A percentile compares a stretch with the other conserved stretches of the same genome.
These are phyloP conservation scores for Metridium senile DNA, from an alignment of 92 coral and sea anemone species.

Conservation along the genomic window DNA sequence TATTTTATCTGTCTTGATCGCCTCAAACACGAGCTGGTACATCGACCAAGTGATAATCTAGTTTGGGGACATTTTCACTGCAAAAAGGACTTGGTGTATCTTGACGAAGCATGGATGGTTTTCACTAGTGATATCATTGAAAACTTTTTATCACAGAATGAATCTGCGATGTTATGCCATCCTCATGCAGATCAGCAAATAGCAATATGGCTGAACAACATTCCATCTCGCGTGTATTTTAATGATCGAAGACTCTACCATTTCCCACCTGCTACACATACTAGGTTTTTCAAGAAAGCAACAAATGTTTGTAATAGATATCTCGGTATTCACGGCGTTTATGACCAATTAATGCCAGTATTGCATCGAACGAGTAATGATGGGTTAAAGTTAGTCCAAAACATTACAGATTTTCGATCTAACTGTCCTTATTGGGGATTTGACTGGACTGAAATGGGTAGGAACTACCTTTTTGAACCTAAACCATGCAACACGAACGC, in stretches of 20 bases:
- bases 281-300: background rate
- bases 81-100: slow-evolving; percentile 20
- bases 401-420: slow-evolving; percentile 25
- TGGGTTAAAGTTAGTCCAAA: slow-evolving; percentile 32
- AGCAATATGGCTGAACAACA: slow-evolving; percentile 63
- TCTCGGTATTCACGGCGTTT: slow-evolving; percentile 53
- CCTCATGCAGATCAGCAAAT: slow-evolving; percentile 79
- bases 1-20: slow-evolving; percentile 58
- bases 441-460: slow-evolving; percentile 20
- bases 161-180: slow-evolving; percentile 57
- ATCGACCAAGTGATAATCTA: slow-evolving; percentile 51
- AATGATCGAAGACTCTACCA: slow-evolving; percentile 49
- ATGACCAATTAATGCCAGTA: slow-evolving; percentile 29
- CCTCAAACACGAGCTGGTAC: slow-evolving; percentile 45
- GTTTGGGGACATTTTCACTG: slow-evolving; percentile 68
- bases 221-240: slow-evolving; percentile 37
- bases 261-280: slow-evolving; percentile 20
- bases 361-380: slow-evolving; percentile 43
- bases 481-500: slow-evolving; percentile 44
- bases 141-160: slow-evolving; percentile 49
- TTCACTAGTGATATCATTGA: slow-evolving; percentile 44
- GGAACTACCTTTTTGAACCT: slow-evolving; percentile 34
- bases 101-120: slow-evolving; percentile 70
- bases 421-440: slow-evolving; percentile 32
- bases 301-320: slow-evolving; percentile 28